phyloP scores from a whole-genome alignment of 1,140 invertebrate species.

The Drosophila sturtevanti region DNA sequence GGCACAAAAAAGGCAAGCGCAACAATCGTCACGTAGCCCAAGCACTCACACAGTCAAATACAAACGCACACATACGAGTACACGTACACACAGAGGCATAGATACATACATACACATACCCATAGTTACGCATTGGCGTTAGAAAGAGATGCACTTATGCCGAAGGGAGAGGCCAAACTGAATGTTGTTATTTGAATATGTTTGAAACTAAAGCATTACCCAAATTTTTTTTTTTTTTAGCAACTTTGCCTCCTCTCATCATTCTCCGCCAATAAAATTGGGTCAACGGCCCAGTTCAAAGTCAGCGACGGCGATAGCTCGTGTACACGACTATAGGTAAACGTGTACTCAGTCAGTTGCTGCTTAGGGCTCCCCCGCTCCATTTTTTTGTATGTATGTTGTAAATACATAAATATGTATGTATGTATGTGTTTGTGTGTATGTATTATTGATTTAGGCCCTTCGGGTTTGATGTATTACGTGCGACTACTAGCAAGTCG shows the following conservation, averaged over 20 bases:
- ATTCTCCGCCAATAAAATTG: slow-evolving; percentile 34
- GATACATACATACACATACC: too few relatives aligned
- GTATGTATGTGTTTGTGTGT: too few relatives aligned
- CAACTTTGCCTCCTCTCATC: not conserved
- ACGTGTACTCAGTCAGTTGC: slow-evolving; percentile 18
- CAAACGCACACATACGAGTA: slow-evolving; percentile 21
- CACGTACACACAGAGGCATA: slow-evolving; percentile 22
- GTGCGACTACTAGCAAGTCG: slow-evolving; percentile 37
- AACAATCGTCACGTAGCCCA: slow-evolving; percentile 72
- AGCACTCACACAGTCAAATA: slow-evolving; percentile 30
- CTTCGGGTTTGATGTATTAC: slow-evolving; percentile 55
- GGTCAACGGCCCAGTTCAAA: slow-evolving; percentile 73
- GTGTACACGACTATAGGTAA: not conserved
- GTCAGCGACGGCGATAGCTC: slow-evolving; percentile 20
- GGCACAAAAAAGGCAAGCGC: slow-evolving; percentile 66
- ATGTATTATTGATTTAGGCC: slow-evolving; percentile 39
- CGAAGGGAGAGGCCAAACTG: slow-evolving; percentile 19
- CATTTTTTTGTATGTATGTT: not conserved
- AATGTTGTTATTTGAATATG: not conserved
- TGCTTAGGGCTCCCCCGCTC: slow-evolving; percentile 24
- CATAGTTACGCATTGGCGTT: slow-evolving; percentile 27
- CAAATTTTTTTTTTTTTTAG: slow-evolving; percentile 12
- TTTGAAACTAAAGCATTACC: slow-evolving; percentile 12
- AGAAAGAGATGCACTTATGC: slow-evolving; percentile 22
- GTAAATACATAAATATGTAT: too few relatives aligned